A percentile compares a stretch with the other conserved stretches of the same genome.
Evolutionary conservation across 1,140 invertebrate species (phyloP).

Genomic region (Philotrypesis tridentata): DNA sequence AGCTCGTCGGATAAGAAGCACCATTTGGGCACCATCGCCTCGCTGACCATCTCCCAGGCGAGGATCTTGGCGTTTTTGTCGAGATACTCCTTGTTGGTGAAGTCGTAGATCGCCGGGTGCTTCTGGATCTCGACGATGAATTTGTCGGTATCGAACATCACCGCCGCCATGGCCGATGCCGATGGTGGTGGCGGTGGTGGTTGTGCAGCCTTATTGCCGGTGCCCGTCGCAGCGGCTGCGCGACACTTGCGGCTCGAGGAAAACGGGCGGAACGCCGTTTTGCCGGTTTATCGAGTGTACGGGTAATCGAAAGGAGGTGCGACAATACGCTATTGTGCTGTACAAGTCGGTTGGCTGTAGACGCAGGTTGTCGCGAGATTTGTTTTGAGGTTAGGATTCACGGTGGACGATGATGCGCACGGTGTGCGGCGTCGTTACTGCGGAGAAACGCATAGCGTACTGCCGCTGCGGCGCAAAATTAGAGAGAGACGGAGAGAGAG

Average conservation of each 20-base stretch:
- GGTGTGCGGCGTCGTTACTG: background rate
- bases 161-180: background rate
- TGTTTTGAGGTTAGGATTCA: background rate
- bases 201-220: no score
- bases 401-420: background rate
- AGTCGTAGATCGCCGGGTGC: constrained; percentile 68
- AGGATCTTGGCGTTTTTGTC: constrained; percentile 66
- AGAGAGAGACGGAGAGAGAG: background rate
- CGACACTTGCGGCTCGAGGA: background rate
- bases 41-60: constrained; percentile 68
- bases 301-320: no score
- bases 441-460: background rate
- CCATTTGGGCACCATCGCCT: constrained; percentile 67
- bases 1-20: constrained; percentile 62
- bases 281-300: no score
- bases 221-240: background rate
- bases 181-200: no score
- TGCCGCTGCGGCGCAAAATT: background rate
- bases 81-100: constrained; percentile 65
- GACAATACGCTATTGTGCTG: no score
- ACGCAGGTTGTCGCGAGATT: no score
- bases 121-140: constrained; percentile 68
- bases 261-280: background rate
- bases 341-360: no score
- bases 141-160: constrained; percentile 67